Percentiles rank a stretch among this genome's conserved stretches.
These are phyloP conservation scores for Ataeniobius toweri DNA, from an alignment of 2,797 vertebrate genomes.

Conservation along the genomic window DNA sequence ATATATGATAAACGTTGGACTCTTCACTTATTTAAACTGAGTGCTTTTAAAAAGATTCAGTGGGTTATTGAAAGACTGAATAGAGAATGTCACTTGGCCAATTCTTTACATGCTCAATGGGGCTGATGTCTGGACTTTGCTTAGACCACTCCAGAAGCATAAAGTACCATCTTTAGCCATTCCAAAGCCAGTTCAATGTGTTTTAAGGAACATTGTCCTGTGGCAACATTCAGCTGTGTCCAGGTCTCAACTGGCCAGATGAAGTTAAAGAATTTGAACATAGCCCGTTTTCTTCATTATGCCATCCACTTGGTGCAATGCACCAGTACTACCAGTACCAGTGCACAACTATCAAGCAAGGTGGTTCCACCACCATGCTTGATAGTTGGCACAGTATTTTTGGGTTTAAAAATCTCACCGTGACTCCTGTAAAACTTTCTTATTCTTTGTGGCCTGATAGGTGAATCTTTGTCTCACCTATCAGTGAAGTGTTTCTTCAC, in stretches of 20 bases:
- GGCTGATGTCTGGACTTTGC: too few species aligned
- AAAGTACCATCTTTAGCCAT: too few species aligned
- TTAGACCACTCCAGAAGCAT: too few species aligned
- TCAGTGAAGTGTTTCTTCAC: neutral
- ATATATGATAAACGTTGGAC: neutral
- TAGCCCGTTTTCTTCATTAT: neutral
- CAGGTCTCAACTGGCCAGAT: neutral
- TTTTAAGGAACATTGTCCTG: neutral
- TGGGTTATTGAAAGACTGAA: neutral
- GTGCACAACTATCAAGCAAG: neutral
- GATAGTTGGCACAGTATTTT: neutral
- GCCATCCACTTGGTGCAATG: neutral
- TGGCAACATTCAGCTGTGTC: neutral
- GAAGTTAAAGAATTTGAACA: neutral
- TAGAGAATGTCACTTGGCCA: too few species aligned
- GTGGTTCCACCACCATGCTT: neutral
- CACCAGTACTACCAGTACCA: neutral
- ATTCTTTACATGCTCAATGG: too few species aligned
- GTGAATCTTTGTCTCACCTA: neutral
- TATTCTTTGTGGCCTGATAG: neutral
- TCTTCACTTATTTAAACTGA: neutral
- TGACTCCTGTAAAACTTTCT: neutral
- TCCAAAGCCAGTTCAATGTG: neutral
- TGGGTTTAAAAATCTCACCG: neutral
- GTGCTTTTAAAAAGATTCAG: neutral